Percentiles rank a stretch among this genome's conserved stretches.
Conservation (phyloP, 1,140 invertebrate genomes). For the Temnothorax curvispinosus region DNA sequence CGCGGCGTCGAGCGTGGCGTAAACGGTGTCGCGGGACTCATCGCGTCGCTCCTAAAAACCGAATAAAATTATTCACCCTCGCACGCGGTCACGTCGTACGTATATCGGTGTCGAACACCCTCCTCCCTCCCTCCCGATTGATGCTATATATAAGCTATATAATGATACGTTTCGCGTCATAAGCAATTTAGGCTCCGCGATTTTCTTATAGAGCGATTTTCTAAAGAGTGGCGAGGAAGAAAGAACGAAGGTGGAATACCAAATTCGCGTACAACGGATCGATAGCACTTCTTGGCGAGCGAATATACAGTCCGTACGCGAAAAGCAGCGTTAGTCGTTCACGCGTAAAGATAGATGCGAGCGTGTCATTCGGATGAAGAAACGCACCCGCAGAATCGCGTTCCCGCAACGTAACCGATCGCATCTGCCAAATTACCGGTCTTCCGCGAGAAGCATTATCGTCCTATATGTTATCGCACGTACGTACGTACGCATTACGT, state of each 20-base stretch:
- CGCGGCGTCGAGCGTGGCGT: neutral
- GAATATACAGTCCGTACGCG: neutral
- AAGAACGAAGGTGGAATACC: neutral
- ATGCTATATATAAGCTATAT: neutral
- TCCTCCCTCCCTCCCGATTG: neutral
- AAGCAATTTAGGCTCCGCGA: neutral
- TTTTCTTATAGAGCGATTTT: neutral
- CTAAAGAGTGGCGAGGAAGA: neutral
- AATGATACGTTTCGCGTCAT: conserved; percentile 1
- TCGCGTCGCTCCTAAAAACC: conserved; percentile 40
- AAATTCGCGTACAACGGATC: neutral
- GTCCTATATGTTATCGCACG: neutral
- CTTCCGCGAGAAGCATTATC: conserved; percentile 19
- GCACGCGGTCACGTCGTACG: neutral
- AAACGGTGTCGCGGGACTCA: conserved; percentile 44
- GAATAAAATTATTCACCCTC: conserved; percentile 42
- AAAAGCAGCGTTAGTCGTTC: neutral
- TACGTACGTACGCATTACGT: conserved; percentile 5
- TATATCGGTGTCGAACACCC: neutral
- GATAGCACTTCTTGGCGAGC: neutral
- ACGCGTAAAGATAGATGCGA: conserved; percentile 2
- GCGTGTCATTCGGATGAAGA: neutral
- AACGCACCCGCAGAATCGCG: conserved; percentile 16
- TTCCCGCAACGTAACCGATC: neutral
- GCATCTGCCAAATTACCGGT: conserved; percentile 49